A percentile compares a stretch with the other conserved stretches of the same genome.
phyloP scores from a whole-genome alignment of 2,113 vertebrate genomes.

The Propithecus coquereli region DNA sequence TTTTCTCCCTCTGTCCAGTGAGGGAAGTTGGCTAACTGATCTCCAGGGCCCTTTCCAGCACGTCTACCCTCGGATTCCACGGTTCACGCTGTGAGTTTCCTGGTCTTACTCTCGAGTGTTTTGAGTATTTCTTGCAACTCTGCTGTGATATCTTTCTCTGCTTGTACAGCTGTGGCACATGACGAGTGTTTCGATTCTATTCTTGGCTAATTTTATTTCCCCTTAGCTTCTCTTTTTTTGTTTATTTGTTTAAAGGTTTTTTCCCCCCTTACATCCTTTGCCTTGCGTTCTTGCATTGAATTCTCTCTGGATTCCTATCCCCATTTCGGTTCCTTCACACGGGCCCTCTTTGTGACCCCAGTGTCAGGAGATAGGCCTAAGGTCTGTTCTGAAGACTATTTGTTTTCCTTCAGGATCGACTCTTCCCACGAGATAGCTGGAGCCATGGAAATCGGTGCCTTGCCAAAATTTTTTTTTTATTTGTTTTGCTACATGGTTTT shows the following conservation, averaged over 20 bases:
- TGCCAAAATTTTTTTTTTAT: neutral
- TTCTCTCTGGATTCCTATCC: neutral
- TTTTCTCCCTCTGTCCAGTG: neutral
- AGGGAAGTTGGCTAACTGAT: neutral
- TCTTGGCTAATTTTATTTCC: neutral
- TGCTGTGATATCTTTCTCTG: neutral
- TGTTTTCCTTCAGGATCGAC: neutral
- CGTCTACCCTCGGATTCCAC: neutral
- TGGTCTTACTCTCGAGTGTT: neutral
- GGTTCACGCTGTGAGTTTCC: neutral
- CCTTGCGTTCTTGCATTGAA: neutral
- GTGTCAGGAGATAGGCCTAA: neutral
- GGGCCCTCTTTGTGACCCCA: neutral
- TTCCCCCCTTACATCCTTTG: neutral
- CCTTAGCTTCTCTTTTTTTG: neutral
- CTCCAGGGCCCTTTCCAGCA: neutral
- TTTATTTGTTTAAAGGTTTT: neutral
- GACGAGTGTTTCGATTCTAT: neutral
- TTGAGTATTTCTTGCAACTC: neutral
- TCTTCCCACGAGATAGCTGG: neutral
- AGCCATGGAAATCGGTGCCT: neutral
- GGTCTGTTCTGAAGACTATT: neutral
- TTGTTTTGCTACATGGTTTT: neutral
- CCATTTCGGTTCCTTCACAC: neutral
- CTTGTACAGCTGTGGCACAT: neutral